Conservation (phyloP, 2,888 invertebrate genomes). For the Pheosia gnoma region DNA sequence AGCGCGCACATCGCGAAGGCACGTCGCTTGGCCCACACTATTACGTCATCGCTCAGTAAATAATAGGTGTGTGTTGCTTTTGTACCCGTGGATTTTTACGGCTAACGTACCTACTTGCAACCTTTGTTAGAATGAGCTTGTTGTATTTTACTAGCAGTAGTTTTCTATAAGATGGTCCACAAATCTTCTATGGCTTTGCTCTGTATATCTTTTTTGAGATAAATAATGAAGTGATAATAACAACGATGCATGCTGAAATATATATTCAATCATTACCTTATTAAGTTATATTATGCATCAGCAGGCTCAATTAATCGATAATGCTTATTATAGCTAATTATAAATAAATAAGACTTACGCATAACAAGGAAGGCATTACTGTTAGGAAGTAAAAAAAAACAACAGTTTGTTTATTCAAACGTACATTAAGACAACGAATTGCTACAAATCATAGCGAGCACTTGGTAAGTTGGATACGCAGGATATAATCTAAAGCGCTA, state of each 20-base stretch:
- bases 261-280: too few relatives aligned
- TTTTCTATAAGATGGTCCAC: too few relatives aligned
- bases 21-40: conserved; percentile 25
- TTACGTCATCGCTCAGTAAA: conserved; percentile 21
- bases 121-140: background rate
- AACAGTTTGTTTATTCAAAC: background rate
- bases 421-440: conserved; percentile 3
- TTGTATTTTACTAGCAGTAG: background rate
- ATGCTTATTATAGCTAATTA: background rate
- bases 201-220: too few relatives aligned
- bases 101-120: background rate
- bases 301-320: background rate
- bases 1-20: conserved; percentile 21
- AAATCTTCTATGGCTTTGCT: too few relatives aligned
- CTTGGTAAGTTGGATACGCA: conserved; percentile 4
- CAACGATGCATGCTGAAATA: too few relatives aligned
- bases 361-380: conserved; percentile 20
- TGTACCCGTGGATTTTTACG: background rate
- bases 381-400: conserved; percentile 17
- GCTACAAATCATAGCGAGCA: conserved; percentile 5
- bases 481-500: conserved; percentile 7
- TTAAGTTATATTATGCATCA: background rate
- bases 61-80: conserved; percentile 11
- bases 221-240: too few relatives aligned
- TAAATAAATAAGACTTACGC: conserved; percentile 8